Conservation (phyloP, 2,797 vertebrate species). For the Alcedo atthis region DNA sequence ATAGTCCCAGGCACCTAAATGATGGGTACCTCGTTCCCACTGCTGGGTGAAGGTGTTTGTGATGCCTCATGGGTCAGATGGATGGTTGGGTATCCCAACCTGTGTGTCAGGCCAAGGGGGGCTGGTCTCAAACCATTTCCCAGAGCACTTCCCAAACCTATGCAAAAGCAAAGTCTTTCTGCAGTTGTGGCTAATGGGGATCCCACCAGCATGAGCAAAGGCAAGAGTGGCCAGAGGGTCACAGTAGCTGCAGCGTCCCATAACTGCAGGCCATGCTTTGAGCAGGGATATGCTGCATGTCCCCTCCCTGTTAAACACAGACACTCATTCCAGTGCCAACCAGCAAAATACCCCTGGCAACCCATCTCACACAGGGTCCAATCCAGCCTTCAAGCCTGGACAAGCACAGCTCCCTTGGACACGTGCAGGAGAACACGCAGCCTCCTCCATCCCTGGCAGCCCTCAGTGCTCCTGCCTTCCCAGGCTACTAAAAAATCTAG, state of each 20-base stretch:
- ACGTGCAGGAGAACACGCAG: not conserved
- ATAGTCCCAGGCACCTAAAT: not conserved
- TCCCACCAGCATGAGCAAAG: not conserved
- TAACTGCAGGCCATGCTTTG: not conserved
- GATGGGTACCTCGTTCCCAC: not conserved
- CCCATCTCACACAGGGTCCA: not conserved
- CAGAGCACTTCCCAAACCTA: not conserved
- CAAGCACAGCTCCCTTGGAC: not conserved
- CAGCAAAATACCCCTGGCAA: not conserved
- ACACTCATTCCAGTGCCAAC: not conserved
- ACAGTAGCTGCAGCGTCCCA: not conserved
- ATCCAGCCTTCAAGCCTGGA: not conserved
- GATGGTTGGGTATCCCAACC: rapidly evolving
- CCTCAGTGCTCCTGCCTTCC: rapidly evolving
- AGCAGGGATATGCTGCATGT: rapidly evolving
- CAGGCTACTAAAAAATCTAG: not conserved
- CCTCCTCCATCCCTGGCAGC: not conserved
- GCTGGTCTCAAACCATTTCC: not conserved
- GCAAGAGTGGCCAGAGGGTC: not conserved
- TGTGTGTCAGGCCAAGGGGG: rapidly evolving
- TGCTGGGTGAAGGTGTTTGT: not conserved
- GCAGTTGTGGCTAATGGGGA: not conserved
- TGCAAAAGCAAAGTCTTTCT: not conserved
- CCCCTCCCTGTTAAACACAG: not conserved
- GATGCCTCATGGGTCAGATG: not conserved